A percentile compares a stretch with the other conserved stretches of the same genome.
Conservation (phyloP, 2,888 invertebrate genomes). For the Trisateles emortualis region DNA sequence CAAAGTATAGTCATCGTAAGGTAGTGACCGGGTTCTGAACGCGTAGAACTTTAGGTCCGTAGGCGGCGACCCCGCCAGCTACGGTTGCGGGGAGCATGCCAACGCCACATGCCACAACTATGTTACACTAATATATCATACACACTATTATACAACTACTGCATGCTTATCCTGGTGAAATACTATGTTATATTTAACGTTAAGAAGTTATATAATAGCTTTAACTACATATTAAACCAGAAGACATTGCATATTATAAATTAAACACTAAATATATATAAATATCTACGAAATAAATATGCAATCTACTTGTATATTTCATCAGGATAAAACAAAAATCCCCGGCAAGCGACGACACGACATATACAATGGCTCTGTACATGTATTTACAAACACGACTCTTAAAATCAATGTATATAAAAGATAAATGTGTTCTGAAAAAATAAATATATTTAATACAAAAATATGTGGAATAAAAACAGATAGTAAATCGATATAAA, state of each 20-base stretch:
- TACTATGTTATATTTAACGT: constrained; percentile 9
- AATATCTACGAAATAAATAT: neutral
- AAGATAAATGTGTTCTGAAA: constrained; percentile 20
- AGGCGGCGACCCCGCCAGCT: constrained; percentile 63
- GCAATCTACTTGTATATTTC: constrained; percentile 34
- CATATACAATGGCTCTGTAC: constrained; percentile 65
- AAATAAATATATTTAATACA: constrained; percentile 12
- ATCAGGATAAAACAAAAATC: constrained; percentile 56
- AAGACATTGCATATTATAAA: neutral
- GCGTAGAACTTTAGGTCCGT: constrained; percentile 59
- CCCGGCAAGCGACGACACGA: constrained; percentile 59
- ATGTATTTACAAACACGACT: constrained; percentile 4
- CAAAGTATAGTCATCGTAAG: constrained; percentile 46
- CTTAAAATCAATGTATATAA: neutral
- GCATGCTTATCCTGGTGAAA: constrained; percentile 62
- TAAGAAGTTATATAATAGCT: neutral
- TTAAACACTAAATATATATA: constrained; percentile 5
- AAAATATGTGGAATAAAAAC: constrained; percentile 10
- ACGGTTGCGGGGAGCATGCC: constrained; percentile 81
- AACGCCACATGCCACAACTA: constrained; percentile 81
- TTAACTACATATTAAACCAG: neutral
- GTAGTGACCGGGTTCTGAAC: constrained; percentile 65
- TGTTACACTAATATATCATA: constrained; percentile 54
- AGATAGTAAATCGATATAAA: constrained; percentile 8
- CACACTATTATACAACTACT: constrained; percentile 50